Evolutionary conservation across 2,113 vertebrate genomes (phyloP), one percentile per base, ranked within the genome.

Genomic region (Fregetta grallaria): DNA sequence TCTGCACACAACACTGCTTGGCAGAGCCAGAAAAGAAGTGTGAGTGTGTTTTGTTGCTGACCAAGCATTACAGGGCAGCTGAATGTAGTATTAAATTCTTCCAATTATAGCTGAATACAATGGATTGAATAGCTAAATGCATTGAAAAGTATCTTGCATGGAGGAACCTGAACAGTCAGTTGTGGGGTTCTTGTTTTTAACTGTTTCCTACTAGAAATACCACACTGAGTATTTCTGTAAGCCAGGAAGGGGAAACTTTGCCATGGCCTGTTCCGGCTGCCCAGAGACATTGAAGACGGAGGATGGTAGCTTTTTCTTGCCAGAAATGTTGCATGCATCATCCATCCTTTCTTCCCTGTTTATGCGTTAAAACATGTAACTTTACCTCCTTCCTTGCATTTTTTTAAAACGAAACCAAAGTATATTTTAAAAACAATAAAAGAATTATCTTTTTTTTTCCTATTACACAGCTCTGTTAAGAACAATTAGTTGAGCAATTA

Each of bases 81-180:
- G 92, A 90, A 76, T 62, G 40, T 49, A 90, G 50, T 73, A 68
- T 76, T 89, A 90, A 83, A 62, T 79, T 68, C 62, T 93, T 96
- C 49, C 72, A 86, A 62, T 93, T 96, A 79, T 23, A 86, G 38
- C 63, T 32, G 67, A 78, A 52, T 86, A 93, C 70, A 86, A 76
- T 85, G 19, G 25, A 19, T 49, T 77, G 56, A 79, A 88, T 93
- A 87, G 76, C 66, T 72, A 73, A 95, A 79, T 61, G 73, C 49
- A 45, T 61, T 83, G 72, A 49, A 94, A 75, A 30, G 9, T 70
- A 70, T 40, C 50, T 89, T 92, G n/a, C 11, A 15, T 61, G 44
- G 44, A 91, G 47, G 58, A 86, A 58, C 66, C 40, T 71, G 49
- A 84, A 58, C 26, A 68, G 40, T 38, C 30, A 12, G 30, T 62